Evolutionary conservation across 2,113 vertebrate genomes (phyloP).

Genomic region (Sceloporus tristichus): DNA sequence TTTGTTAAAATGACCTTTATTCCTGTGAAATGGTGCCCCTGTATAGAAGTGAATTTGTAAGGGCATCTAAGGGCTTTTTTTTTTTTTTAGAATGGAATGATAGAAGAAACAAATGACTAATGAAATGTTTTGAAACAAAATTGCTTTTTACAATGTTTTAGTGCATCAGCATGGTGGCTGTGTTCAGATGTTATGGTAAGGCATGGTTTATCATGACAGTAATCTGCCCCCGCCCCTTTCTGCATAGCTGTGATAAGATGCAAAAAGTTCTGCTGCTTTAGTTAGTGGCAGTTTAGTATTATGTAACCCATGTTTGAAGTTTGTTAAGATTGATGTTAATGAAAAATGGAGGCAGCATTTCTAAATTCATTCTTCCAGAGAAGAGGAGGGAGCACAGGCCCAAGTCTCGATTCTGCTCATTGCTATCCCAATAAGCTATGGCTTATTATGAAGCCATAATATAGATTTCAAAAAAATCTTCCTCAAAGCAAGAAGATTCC

Average conservation of each 20-base stretch:
- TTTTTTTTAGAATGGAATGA: neutral
- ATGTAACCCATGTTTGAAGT: no score
- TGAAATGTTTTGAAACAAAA: conserved; percentile 50
- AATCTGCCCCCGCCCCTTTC: neutral
- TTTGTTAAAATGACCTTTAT: conserved; percentile 46
- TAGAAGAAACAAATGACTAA: conserved; percentile 26
- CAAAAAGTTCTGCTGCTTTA: neutral
- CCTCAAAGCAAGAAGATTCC: conserved; percentile 36
- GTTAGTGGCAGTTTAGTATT: no score
- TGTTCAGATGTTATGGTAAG: neutral
- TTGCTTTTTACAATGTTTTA: neutral
- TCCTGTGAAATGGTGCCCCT: conserved; percentile 36
- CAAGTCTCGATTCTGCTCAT: neutral
- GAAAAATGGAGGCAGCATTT: no score
- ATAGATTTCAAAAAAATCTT: conserved; percentile 54
- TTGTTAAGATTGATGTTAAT: no score
- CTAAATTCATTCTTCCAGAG: neutral
- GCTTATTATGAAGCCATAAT: neutral
- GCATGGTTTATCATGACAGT: neutral
- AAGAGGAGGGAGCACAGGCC: neutral
- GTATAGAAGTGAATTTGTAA: conserved; percentile 38
- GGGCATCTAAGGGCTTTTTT: conserved; percentile 7
- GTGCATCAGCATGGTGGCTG: neutral
- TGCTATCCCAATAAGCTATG: neutral
- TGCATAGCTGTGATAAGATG: neutral